These are phyloP conservation scores for Triops cancriformis DNA, from an alignment of 1,140 invertebrate species.

Conservation along the genomic window DNA sequence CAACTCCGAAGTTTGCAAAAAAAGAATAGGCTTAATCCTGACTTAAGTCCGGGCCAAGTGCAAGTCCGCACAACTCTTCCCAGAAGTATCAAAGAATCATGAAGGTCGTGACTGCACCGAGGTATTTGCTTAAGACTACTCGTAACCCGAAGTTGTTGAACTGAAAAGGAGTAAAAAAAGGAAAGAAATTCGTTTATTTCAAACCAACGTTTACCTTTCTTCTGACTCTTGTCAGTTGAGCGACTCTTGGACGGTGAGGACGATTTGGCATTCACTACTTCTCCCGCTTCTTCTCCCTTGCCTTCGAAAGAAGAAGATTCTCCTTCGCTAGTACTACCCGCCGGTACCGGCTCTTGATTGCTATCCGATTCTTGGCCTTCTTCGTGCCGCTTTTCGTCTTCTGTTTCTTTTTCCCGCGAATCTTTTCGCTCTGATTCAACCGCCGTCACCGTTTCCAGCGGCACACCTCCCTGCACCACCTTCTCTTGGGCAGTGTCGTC, in stretches of 20 bases:
- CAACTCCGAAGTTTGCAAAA: no score
- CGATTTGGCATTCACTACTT: background rate
- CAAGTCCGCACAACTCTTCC: no score
- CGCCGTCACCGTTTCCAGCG: background rate
- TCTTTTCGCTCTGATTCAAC: background rate
- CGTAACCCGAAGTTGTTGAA: no score
- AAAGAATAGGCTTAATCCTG: no score
- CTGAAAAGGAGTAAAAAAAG: no score
- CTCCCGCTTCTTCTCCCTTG: background rate
- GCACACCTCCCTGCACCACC: background rate
- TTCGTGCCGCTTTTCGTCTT: slow-evolving; percentile 27
- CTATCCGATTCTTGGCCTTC: slow-evolving; percentile 9
- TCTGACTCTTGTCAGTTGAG: background rate
- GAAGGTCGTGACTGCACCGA: no score
- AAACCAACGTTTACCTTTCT: background rate
- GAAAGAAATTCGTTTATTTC: no score
- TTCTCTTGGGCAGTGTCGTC: background rate
- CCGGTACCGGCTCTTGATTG: background rate
- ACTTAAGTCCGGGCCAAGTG: no score
- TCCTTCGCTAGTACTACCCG: background rate
- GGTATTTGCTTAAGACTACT: no score
- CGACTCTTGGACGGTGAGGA: background rate
- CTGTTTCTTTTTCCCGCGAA: slow-evolving; percentile 12
- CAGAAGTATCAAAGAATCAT: no score
- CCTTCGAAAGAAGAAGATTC: background rate